Evolutionary conservation across 2,888 invertebrate species (phyloP), one percentile per base, ranked within the genome.

Genomic region (Thera obeliscata): DNA sequence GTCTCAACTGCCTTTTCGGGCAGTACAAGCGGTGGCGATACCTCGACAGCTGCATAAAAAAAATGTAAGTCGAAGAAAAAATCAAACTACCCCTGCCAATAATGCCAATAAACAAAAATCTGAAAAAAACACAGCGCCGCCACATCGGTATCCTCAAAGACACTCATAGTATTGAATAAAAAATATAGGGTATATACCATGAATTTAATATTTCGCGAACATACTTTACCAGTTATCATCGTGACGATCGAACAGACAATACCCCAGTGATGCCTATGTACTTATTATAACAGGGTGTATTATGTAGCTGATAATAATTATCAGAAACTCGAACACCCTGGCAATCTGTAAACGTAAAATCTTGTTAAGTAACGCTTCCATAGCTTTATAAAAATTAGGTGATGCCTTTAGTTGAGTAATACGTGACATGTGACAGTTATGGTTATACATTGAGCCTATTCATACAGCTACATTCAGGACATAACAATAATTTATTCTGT

Each of bases 301-400:
- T 72, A 73, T 72, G 77, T 74, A 22, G 22, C 22, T 22, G 22
- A 22, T 22, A 22, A 22, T 22, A 22, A 22, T 22, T 22, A 74
- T 76, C 70, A 71, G 74, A 75, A 78, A 78, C 66, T 70, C 73
- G 71, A 74, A 76, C 79, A 71, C 79, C 77, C 70, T 77, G 78
- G 81, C 77, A 80, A 78, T 85, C 87, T 87, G 87, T 84, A 55
- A 87, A 86, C 84, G 84, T 82, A 87, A 83, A 78, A 81, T 74
- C 77, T 74, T 73, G 72, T 81, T 80, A 76, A 77, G 73, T 74
- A 72, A 11, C 69, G 69, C 56, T 72, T 71, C 9, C 43, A 12
- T 36, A 36, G 64, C 64, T 22, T 22, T 22, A 22, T 22, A 22
- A 22, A 22, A 22, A 22, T 22, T 22, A 22, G 22, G 22, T 22